Conservation (phyloP, 2,113 vertebrate species). For the Panthera leo region DNA sequence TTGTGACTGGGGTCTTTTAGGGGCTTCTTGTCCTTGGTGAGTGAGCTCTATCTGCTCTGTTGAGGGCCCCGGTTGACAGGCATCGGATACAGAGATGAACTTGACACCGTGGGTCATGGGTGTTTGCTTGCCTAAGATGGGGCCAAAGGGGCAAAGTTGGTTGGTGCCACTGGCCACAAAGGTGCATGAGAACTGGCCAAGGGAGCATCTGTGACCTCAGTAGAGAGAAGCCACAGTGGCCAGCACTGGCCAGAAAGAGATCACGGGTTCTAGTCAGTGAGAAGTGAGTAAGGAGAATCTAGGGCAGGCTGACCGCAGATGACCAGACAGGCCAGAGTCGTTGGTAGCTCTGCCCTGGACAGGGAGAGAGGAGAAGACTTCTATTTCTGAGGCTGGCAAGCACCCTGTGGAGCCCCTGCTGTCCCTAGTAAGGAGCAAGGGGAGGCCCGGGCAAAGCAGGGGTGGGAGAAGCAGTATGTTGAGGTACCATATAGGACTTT, state of each 20-base stretch:
- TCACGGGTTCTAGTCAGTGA: neutral
- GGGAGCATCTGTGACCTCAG: neutral
- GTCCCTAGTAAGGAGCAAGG: fast-evolving
- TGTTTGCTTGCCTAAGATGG: neutral
- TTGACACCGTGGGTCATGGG: fast-evolving
- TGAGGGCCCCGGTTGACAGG: fast-evolving
- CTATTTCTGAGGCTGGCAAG: neutral
- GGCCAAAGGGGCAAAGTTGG: neutral
- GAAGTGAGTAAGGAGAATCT: neutral
- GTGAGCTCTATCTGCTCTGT: neutral
- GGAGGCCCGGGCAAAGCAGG: too few relatives aligned
- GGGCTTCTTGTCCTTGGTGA: neutral
- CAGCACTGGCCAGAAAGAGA: neutral
- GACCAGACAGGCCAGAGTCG: too few relatives aligned
- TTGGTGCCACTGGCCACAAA: fast-evolving
- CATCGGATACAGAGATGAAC: neutral
- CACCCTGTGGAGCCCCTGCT: neutral
- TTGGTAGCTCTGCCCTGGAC: fast-evolving
- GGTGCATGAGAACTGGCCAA: neutral
- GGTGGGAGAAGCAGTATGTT: neutral
- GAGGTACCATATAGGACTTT: too few relatives aligned
- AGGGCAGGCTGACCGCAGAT: neutral
- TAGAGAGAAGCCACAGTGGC: neutral
- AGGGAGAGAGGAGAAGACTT: neutral
- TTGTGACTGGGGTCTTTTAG: neutral